Conservation (phyloP, 92 coral and sea anemone genomes). For the Desmophyllum pertusum region DNA sequence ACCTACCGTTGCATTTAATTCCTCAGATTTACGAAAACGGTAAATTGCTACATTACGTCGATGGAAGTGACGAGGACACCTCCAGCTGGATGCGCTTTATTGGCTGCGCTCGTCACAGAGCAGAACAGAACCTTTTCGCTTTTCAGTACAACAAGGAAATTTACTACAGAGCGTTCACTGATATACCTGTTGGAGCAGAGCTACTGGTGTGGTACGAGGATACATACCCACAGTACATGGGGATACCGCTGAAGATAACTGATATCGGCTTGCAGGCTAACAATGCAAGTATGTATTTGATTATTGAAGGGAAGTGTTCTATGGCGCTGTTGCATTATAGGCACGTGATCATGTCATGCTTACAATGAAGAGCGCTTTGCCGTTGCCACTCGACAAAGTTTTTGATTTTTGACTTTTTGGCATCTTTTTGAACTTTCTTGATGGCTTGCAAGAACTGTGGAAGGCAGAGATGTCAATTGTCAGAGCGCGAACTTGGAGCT, state of each 20-base stretch:
- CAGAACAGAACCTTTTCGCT: constrained; percentile 88
- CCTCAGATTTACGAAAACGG: constrained; percentile 88
- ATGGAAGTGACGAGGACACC: constrained; percentile 84
- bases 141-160: constrained; percentile 92
- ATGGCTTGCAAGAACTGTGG: too few relatives aligned
- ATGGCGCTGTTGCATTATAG: neutral
- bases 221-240: constrained; percentile 89
- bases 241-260: constrained; percentile 73
- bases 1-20: neutral
- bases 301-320: neutral
- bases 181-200: constrained; percentile 83
- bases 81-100: constrained; percentile 99
- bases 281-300: constrained; percentile 13
- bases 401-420: too few relatives aligned
- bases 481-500: too few relatives aligned
- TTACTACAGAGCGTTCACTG: constrained; percentile 86
- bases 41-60: constrained; percentile 76
- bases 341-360: too few relatives aligned
- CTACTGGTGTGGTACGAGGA: constrained; percentile 96
- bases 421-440: too few relatives aligned
- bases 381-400: too few relatives aligned
- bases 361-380: too few relatives aligned
- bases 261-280: constrained; percentile 36
- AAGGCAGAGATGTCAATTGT: too few relatives aligned
- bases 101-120: constrained; percentile 90